Evolutionary conservation across 2,797 vertebrate species (phyloP).

Genomic region (Allenopithecus nigroviridis): DNA sequence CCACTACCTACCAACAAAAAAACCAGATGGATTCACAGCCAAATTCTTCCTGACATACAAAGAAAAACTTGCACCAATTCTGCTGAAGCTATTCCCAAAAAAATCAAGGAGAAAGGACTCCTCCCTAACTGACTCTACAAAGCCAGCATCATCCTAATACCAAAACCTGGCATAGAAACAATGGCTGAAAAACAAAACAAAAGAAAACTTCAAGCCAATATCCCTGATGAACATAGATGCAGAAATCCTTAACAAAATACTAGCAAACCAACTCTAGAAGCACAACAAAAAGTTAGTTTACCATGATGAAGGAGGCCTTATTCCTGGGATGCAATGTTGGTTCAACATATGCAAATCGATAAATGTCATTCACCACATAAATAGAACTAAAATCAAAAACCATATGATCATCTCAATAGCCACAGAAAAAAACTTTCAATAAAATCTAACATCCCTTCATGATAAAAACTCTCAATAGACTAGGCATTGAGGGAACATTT

Average conservation of each 20-base stretch:
- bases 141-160: neutral
- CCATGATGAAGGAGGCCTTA: neutral
- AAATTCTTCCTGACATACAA: neutral
- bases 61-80: neutral
- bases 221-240: neutral
- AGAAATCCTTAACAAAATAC: neutral
- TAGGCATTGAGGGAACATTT: neutral
- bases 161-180: neutral
- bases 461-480: neutral
- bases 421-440: neutral
- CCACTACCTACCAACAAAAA: neutral
- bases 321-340: neutral
- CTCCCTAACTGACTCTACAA: neutral
- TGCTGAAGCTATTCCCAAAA: neutral
- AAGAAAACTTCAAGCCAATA: neutral
- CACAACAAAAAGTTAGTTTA: neutral
- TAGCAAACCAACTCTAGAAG: neutral
- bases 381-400: neutral
- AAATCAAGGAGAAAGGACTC: neutral
- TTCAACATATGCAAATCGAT: neutral
- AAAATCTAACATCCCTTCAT: neutral
- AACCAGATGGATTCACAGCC: neutral
- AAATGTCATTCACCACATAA: neutral
- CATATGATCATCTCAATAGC: neutral
- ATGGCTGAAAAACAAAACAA: neutral